phyloP scores from a whole-genome alignment of 2,113 vertebrate species.

The Rostratula benghalensis region DNA sequence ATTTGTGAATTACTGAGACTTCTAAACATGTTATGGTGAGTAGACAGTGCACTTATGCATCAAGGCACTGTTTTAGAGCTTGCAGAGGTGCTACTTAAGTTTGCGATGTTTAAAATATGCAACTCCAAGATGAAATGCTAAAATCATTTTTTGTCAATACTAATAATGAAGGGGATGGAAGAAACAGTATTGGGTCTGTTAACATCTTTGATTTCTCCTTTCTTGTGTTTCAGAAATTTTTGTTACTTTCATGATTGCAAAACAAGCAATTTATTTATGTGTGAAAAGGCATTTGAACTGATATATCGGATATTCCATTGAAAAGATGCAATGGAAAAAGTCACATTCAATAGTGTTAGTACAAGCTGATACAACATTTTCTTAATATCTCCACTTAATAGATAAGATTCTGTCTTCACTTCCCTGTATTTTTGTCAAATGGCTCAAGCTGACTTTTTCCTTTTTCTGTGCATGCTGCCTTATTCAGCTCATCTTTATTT shows the following conservation, averaged over 20 bases:
- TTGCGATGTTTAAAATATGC: background rate
- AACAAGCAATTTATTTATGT: background rate
- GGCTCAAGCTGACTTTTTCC: background rate
- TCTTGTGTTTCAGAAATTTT: background rate
- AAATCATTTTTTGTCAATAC: background rate
- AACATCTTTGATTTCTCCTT: background rate
- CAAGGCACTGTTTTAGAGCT: background rate
- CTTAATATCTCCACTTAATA: background rate
- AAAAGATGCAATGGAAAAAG: background rate
- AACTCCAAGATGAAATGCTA: background rate
- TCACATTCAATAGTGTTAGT: background rate
- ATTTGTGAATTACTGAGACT: background rate
- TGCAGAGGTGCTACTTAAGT: background rate
- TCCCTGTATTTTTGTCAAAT: background rate
- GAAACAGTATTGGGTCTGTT: background rate
- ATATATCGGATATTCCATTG: background rate
- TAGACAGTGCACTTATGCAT: fast-evolving
- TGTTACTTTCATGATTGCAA: background rate
- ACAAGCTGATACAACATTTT: background rate
- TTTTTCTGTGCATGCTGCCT: background rate
- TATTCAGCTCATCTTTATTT: background rate
- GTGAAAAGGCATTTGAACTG: background rate
- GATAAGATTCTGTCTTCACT: background rate
- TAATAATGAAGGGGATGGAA: background rate
- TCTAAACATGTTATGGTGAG: background rate